phyloP scores from a whole-genome alignment of 2,113 vertebrate species.

The Semicossyphus pulcher region DNA sequence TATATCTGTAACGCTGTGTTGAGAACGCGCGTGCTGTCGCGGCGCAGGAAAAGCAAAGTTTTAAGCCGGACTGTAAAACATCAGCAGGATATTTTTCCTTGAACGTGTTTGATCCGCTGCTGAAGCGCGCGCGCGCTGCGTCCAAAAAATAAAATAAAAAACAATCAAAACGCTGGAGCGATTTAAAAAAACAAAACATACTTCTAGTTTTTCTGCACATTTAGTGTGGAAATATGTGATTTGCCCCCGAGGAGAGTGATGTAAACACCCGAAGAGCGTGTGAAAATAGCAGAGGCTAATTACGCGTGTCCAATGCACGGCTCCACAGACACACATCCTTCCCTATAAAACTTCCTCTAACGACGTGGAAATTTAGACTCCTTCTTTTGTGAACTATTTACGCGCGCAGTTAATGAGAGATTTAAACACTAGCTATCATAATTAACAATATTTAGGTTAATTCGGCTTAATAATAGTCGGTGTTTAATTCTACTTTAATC shows the following conservation, averaged over 20 bases:
- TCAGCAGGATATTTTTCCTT: constrained; percentile 5
- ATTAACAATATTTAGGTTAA: constrained; percentile 54
- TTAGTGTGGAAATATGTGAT: constrained; percentile 70
- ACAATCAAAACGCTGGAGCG: background rate
- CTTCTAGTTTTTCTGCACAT: constrained; percentile 18
- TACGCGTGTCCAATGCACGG: constrained; percentile 74
- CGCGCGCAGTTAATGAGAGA: constrained; percentile 54
- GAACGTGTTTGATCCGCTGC: constrained; percentile 5
- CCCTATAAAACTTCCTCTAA: constrained; percentile 59
- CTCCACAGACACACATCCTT: constrained; percentile 62
- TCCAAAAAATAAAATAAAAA: too few species aligned
- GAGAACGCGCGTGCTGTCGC: constrained; percentile 43
- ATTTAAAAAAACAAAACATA: constrained; percentile 13
- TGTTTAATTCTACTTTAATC: constrained; percentile 63
- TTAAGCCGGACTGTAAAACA: constrained; percentile 19
- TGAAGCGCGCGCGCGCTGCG: background rate
- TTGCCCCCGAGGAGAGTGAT: constrained; percentile 74
- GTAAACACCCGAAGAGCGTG: constrained; percentile 76
- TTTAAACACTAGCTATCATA: constrained; percentile 34
- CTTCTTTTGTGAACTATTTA: constrained; percentile 58
- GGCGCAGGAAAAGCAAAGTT: constrained; percentile 47
- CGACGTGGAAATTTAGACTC: constrained; percentile 40
- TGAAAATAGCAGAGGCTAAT: constrained; percentile 77
- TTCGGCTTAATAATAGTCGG: constrained; percentile 37
- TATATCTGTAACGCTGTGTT: constrained; percentile 53